Conservation (phyloP, 2,113 vertebrate species). For the Ptyas mucosa region DNA sequence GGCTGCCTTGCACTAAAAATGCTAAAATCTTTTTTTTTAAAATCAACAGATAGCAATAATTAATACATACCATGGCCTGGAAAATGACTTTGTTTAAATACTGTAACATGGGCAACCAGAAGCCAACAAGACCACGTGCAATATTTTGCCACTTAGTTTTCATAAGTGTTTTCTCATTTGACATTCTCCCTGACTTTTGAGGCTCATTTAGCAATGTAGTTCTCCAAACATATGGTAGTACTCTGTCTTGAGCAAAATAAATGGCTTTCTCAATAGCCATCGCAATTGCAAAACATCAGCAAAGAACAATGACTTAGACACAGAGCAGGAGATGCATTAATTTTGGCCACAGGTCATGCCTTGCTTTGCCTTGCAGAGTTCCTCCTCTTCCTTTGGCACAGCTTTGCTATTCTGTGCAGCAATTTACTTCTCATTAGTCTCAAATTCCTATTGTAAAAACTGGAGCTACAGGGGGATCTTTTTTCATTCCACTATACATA, state of each 20-base stretch:
- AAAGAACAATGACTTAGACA: slow-evolving; percentile 5
- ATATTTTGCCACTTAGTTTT: not conserved
- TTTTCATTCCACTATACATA: not conserved
- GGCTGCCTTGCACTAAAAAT: not conserved
- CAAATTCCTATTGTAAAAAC: not conserved
- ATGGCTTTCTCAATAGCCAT: slow-evolving; percentile 9
- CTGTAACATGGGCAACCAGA: not conserved
- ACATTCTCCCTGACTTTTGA: not conserved
- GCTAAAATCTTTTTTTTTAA: not conserved
- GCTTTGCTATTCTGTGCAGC: not conserved
- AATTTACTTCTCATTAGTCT: not conserved
- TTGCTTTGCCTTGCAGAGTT: not conserved
- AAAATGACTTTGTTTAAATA: not conserved
- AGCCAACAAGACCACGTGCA: not conserved
- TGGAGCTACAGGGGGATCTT: not conserved
- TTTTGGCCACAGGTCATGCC: not conserved
- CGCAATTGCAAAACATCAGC: not conserved
- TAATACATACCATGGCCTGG: not conserved
- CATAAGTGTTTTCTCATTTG: not conserved
- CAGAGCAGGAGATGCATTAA: not conserved
- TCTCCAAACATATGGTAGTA: slow-evolving; percentile 1
- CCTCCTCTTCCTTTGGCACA: not conserved
- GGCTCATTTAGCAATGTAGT: not conserved
- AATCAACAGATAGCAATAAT: not conserved
- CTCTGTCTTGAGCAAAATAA: slow-evolving; percentile 4